Percentiles rank a stretch among this genome's conserved stretches.
phyloP scores from a whole-genome alignment of 2,113 vertebrate genomes.

The Dromiciops gliroides region DNA sequence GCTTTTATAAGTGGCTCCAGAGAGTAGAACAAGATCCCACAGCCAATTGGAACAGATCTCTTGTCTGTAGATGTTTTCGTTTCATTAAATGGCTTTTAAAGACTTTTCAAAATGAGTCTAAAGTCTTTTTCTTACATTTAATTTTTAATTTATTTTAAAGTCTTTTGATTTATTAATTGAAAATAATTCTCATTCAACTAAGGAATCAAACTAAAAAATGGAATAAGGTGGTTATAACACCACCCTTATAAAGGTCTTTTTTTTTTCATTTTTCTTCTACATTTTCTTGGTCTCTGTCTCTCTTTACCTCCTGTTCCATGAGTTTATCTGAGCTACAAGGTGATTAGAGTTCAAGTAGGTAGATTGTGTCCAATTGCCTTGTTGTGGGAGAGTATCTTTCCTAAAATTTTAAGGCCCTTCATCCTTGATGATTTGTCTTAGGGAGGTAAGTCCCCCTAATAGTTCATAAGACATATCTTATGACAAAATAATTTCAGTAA shows the following conservation, averaged over 20 bases:
- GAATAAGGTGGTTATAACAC: neutral
- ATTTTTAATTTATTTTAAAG: neutral
- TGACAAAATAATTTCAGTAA: too few relatives aligned
- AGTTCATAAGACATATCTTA: too few relatives aligned
- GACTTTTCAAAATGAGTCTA: neutral
- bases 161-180: neutral
- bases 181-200: neutral
- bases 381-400: too few relatives aligned
- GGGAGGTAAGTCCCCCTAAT: too few relatives aligned
- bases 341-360: neutral
- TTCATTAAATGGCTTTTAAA: neutral
- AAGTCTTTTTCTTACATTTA: neutral
- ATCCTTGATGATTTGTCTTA: too few relatives aligned
- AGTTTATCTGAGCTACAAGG: neutral
- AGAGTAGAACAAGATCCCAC: neutral
- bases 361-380: neutral
- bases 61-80: neutral
- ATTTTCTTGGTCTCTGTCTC: neutral
- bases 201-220: neutral
- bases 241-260: neutral
- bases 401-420: too few relatives aligned
- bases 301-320: neutral
- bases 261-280: neutral
- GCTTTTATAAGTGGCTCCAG: neutral
- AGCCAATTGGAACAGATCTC: neutral